Percentiles rank a stretch among this genome's conserved stretches.
Evolutionary conservation across 2,797 vertebrate species (phyloP).

Genomic region (Alectoris magna): DNA sequence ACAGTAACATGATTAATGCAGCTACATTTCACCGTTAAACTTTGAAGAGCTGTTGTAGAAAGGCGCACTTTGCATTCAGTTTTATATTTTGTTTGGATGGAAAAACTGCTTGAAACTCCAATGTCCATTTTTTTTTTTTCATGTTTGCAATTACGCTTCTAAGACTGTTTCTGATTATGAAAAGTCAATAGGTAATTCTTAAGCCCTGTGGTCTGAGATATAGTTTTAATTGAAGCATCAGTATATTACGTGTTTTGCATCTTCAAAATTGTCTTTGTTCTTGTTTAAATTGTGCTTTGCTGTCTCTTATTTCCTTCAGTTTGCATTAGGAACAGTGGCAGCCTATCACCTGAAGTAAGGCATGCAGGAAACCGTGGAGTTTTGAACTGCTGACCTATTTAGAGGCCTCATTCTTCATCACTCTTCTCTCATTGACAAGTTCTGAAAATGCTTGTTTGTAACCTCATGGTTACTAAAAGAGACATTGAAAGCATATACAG

Average conservation of each 20-base stretch:
- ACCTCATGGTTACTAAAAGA: not conserved
- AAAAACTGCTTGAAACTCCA: not conserved
- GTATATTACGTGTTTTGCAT: not conserved
- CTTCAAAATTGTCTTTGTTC: not conserved
- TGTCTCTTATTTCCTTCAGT: not conserved
- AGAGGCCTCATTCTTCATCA: not conserved
- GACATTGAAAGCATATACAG: not conserved
- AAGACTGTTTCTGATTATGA: not conserved
- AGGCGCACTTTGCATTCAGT: not conserved
- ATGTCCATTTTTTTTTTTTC: not conserved
- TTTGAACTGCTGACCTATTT: conserved; percentile 17
- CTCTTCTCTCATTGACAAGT: not conserved
- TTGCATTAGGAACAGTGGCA: not conserved
- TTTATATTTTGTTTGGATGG: not conserved
- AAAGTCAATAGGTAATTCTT: not conserved
- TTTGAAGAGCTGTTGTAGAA: not conserved
- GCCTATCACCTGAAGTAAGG: not conserved
- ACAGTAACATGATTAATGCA: not conserved
- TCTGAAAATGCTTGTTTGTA: not conserved
- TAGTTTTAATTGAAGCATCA: not conserved
- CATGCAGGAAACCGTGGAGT: not conserved
- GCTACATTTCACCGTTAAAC: not conserved
- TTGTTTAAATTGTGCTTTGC: not conserved
- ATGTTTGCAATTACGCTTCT: not conserved
- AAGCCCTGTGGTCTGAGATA: not conserved